Base-by-base conservation (phyloP, 2,888 invertebrate species). In the Nomada lathburiana region DNA sequence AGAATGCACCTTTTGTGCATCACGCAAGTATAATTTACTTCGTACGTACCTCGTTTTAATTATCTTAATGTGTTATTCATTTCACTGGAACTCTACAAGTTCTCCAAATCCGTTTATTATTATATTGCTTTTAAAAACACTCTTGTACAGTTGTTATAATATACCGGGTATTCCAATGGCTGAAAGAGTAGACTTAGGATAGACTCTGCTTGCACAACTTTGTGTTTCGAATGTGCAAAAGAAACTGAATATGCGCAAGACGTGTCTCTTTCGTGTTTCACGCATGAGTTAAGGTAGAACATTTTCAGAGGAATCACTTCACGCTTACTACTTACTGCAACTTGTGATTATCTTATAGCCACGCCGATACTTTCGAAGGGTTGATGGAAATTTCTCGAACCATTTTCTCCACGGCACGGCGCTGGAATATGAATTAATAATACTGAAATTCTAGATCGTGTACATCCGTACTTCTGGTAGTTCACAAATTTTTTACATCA, bases 261-360 rank as follows among this genome's bases (percentile, higher is more conserved):
- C 26, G 7, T 44, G 44, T 44, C n/a, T 13, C 3, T 44, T 29
- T 44, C 23, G 18, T 55, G 23, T 10, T 42, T 23, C 1, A 20
- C 2, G 23, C 20, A 55, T 20, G 5, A 18, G 10, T 1, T 0
- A 10, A 3, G 11, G 18, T 23, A 13, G 13, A 23, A 52, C 20
- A 67, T 53, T 67, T 5, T 52, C 20, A 7, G 1, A 11, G 23
- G n/a, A 9, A 53, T 20, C 10, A 52, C 16, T 16, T 26, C 16
- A 10, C 18, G 18, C 7, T 53, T 55, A 1, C 26, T 47, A 26
- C 47, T 16, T 29, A 29, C 10, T 0, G 13, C n/a, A 57, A 2
- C 47, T 26, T 55, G 5, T 29, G 29, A 73, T 73, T 55, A 55
- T 29, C 64, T 44, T 44, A 73, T 42, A 55, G 29, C 57, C 13